These are phyloP conservation scores for Neodon shergylaensis DNA, from an alignment of 2,113 vertebrate species.

Conservation along the genomic window DNA sequence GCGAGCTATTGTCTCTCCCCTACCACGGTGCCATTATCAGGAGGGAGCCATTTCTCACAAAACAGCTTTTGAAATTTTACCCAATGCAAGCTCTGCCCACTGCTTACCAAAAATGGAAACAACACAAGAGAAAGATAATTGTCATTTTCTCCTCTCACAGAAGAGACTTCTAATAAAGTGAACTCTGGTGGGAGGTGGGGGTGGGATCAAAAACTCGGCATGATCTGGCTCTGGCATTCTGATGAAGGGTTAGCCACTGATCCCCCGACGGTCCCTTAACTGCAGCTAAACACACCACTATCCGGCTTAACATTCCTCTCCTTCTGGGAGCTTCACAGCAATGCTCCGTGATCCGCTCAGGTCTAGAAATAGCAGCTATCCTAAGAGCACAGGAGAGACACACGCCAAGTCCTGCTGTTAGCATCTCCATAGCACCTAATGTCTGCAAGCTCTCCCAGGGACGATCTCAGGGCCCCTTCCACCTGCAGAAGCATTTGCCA, in stretches of 20 bases:
- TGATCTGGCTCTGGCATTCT: not conserved
- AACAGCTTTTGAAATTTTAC: constrained; percentile 56
- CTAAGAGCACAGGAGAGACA: constrained; percentile 34
- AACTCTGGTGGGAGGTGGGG: not conserved
- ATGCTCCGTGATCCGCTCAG: not conserved
- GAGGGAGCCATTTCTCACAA: constrained; percentile 49
- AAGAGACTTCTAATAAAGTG: constrained; percentile 48
- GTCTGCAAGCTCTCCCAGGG: not conserved
- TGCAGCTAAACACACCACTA: not conserved
- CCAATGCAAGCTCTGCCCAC: constrained; percentile 42
- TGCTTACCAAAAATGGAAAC: constrained; percentile 67
- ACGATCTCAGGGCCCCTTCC: constrained; percentile 35
- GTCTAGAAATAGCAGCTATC: constrained; percentile 57
- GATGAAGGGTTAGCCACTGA: constrained; percentile 55
- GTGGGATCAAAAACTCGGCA: not conserved
- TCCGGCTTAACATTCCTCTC: not conserved
- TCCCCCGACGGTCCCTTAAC: constrained; percentile 12
- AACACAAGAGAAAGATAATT: constrained; percentile 58
- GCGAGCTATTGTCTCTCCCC: not conserved
- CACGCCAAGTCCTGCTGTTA: not conserved
- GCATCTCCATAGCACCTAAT: constrained; percentile 4
- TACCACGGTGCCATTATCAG: constrained; percentile 15
- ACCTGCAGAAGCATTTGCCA: constrained; percentile 42
- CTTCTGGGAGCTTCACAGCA: not conserved
- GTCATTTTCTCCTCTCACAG: constrained; percentile 51